A percentile compares a stretch with the other conserved stretches of the same genome.
Evolutionary conservation across 92 coral and sea anemone species (phyloP).

Genomic region (Epizoanthus scotinus): DNA sequence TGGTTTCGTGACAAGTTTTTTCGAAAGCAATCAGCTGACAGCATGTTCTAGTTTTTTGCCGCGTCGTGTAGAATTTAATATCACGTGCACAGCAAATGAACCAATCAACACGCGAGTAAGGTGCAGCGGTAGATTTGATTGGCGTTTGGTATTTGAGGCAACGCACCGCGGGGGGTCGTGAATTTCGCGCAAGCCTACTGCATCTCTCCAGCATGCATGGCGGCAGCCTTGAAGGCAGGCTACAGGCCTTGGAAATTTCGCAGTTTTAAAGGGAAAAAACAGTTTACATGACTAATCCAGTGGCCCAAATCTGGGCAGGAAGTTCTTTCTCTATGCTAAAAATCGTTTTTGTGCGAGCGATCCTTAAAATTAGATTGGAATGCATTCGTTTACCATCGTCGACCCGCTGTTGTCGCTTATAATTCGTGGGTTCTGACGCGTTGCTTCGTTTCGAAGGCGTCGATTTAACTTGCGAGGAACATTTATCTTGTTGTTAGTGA

Average conservation of each 20-base stretch:
- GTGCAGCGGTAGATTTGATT: conserved; percentile 47
- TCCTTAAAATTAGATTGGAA: conserved; percentile 39
- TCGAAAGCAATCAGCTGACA: conserved; percentile 30
- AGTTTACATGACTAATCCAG: conserved; percentile 12
- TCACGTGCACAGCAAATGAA: conserved; percentile 26
- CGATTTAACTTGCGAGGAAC: conserved; percentile 47
- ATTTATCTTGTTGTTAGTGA: conserved; percentile 39
- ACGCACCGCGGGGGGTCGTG: conserved; percentile 38
- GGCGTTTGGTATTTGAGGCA: conserved; percentile 44
- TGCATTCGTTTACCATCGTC: conserved; percentile 41
- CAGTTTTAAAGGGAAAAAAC: conserved; percentile 23
- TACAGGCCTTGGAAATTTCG: conserved; percentile 46
- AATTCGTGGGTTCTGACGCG: conserved; percentile 50
- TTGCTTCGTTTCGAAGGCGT: conserved; percentile 50
- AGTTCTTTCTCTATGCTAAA: conserved; percentile 20
- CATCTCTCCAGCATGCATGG: conserved; percentile 47
- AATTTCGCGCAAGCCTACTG: conserved; percentile 47
- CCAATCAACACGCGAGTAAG: conserved; percentile 33
- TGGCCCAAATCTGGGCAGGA: conserved; percentile 33
- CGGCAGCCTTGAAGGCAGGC: conserved; percentile 48
- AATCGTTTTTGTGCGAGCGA: conserved; percentile 32
- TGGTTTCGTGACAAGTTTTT: conserved; percentile 27
- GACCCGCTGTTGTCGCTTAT: conserved; percentile 46
- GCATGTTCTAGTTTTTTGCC: conserved; percentile 26
- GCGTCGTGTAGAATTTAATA: conserved; percentile 38